These are phyloP conservation scores for Crocallis elinguaria DNA, from an alignment of 2,888 invertebrate species.

Conservation along the genomic window DNA sequence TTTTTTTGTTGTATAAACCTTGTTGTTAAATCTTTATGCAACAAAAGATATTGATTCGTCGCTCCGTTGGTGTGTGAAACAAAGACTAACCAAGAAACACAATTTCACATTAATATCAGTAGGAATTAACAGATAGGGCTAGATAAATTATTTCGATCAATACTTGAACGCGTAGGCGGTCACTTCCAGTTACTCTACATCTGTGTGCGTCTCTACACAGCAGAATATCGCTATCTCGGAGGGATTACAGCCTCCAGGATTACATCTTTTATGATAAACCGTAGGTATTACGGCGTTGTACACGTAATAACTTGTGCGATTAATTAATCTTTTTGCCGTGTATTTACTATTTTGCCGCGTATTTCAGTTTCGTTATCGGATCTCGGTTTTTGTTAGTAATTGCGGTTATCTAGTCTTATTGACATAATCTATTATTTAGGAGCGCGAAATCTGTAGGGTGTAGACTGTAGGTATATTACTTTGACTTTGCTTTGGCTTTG, in stretches of 20 bases:
- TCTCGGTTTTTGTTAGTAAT: not conserved
- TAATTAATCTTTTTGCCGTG: constrained; percentile 58
- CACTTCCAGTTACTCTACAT: constrained; percentile 42
- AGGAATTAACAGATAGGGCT: too few species aligned
- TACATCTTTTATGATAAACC: constrained; percentile 71
- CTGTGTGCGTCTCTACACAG: constrained; percentile 44
- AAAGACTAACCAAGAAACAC: too few species aligned
- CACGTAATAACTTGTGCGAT: constrained; percentile 56
- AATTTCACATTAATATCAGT: too few species aligned
- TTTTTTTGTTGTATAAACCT: too few species aligned
- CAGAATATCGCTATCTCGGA: constrained; percentile 54
- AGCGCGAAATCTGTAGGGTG: too few species aligned
- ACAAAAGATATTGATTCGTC: too few species aligned
- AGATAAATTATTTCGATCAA: too few species aligned
- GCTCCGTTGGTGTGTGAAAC: too few species aligned
- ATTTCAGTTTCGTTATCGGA: constrained; percentile 20
- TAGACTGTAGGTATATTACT: too few species aligned
- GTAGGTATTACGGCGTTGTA: constrained; percentile 45
- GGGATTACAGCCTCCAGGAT: constrained; percentile 60
- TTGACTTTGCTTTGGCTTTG: too few species aligned
- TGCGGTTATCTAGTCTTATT: not conserved
- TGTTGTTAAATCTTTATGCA: too few species aligned
- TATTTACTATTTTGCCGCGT: too few species aligned
- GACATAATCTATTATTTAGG: not conserved
- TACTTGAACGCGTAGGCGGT: not conserved